phyloP scores from a whole-genome alignment of 2,797 vertebrate genomes.

The Gastrophryne carolinensis region DNA sequence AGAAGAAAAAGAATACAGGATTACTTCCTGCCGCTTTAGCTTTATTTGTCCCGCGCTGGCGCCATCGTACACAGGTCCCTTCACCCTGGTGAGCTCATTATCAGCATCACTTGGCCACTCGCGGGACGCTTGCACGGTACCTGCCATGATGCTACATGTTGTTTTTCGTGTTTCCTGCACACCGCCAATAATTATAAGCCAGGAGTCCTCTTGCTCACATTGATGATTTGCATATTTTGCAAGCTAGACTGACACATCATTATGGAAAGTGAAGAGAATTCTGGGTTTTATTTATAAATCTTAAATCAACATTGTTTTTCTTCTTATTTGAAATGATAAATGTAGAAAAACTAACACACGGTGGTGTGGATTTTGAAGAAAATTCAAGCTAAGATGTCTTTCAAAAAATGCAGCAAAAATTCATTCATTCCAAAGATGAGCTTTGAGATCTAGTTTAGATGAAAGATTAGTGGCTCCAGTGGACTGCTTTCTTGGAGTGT shows the following conservation, averaged over 20 bases:
- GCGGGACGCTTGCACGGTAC: constrained; percentile 1
- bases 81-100: constrained; percentile 47
- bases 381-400: too few relatives aligned
- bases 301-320: background rate
- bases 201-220: too few relatives aligned
- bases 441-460: too few relatives aligned
- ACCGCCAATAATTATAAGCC: background rate
- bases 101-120: constrained; percentile 9
- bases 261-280: background rate
- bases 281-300: background rate
- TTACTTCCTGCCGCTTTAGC: constrained; percentile 5
- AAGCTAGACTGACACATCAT: too few relatives aligned
- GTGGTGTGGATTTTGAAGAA: too few relatives aligned
- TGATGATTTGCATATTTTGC: background rate
- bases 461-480: too few relatives aligned
- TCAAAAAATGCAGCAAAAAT: too few relatives aligned
- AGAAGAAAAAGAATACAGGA: constrained; percentile 37
- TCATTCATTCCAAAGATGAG: too few relatives aligned
- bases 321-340: too few relatives aligned
- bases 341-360: too few relatives aligned
- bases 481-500: too few relatives aligned
- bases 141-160: background rate
- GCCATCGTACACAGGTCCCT: constrained; percentile 20
- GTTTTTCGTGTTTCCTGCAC: background rate
- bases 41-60: constrained; percentile 24